Evolutionary conservation across 23 tunicate genomes (phyloP).

Genomic region (Clavelina lepadiformis): DNA sequence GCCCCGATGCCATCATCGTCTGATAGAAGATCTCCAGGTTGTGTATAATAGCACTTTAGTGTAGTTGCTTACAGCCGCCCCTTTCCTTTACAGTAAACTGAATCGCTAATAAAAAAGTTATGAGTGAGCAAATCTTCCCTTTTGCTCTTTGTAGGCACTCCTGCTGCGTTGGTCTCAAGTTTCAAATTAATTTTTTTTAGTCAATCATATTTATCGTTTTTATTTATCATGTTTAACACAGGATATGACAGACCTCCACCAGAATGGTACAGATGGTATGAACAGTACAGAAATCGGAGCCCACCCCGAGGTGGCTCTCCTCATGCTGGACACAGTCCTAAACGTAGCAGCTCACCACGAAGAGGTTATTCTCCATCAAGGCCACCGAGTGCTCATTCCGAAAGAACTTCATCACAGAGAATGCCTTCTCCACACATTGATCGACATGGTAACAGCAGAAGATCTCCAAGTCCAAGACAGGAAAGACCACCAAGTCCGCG

Average conservation of each 20-base stretch:
- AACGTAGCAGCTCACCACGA: no score
- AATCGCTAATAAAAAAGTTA: no score
- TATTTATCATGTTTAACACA: not conserved
- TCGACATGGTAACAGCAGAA: not conserved
- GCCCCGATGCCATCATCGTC: constrained; percentile 48
- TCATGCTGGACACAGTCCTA: no score
- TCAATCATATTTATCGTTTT: not conserved
- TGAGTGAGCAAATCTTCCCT: no score
- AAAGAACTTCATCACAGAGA: not conserved
- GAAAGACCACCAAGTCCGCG: constrained; percentile 1
- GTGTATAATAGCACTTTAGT: no score
- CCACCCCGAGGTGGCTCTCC: constrained; percentile 21
- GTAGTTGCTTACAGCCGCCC: no score
- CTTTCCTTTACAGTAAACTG: no score
- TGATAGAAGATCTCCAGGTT: constrained; percentile 42
- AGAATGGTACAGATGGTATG: constrained; percentile 35
- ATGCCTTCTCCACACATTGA: not conserved
- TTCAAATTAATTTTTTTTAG: not conserved
- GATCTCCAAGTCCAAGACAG: constrained; percentile 17
- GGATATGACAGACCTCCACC: constrained; percentile 22
- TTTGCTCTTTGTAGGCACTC: no score
- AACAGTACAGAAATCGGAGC: constrained; percentile 12
- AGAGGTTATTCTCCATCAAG: not conserved
- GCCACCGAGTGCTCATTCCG: no score
- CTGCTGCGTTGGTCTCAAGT: no score